These are phyloP conservation scores for Pseudomugil gertrudae DNA, from an alignment of 2,797 vertebrate genomes.

Conservation along the genomic window DNA sequence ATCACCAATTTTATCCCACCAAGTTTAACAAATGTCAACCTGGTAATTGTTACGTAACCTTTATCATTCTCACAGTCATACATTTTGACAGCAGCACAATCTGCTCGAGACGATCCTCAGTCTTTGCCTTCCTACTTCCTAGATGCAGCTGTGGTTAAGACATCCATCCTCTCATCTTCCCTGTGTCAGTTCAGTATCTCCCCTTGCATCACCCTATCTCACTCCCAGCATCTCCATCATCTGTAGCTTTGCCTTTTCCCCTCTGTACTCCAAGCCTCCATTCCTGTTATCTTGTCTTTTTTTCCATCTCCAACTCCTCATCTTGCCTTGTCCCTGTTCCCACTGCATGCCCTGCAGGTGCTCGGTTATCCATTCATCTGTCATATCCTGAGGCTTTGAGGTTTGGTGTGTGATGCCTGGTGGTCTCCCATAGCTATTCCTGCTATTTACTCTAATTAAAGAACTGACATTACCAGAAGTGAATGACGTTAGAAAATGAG, in stretches of 20 bases:
- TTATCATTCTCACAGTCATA: background rate
- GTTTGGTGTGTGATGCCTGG: conserved; percentile 30
- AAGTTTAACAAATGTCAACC: background rate
- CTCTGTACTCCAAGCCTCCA: background rate
- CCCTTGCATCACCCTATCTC: conserved; percentile 10
- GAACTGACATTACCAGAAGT: conserved; percentile 43
- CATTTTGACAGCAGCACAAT: conserved; percentile 24
- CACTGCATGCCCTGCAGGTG: background rate
- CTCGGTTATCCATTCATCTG: conserved; percentile 23
- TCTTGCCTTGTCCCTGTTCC: background rate
- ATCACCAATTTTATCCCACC: background rate
- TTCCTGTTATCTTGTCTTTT: conserved; percentile 6
- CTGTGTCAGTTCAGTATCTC: conserved; percentile 22
- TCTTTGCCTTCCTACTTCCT: conserved; percentile 19
- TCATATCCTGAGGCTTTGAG: conserved; percentile 35
- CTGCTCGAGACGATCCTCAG: conserved; percentile 4
- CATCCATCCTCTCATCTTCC: conserved; percentile 16
- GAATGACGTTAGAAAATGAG: conserved; percentile 41
- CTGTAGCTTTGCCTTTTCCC: conserved; percentile 12
- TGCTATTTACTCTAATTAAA: no score
- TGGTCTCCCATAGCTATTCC: conserved; percentile 53
- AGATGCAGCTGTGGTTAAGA: conserved; percentile 27
- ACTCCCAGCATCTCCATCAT: conserved; percentile 6
- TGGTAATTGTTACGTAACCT: background rate
- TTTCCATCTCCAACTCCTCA: conserved; percentile 12